Base-by-base conservation (phyloP, 2,888 invertebrate genomes). In the Drosophila rellima region DNA sequence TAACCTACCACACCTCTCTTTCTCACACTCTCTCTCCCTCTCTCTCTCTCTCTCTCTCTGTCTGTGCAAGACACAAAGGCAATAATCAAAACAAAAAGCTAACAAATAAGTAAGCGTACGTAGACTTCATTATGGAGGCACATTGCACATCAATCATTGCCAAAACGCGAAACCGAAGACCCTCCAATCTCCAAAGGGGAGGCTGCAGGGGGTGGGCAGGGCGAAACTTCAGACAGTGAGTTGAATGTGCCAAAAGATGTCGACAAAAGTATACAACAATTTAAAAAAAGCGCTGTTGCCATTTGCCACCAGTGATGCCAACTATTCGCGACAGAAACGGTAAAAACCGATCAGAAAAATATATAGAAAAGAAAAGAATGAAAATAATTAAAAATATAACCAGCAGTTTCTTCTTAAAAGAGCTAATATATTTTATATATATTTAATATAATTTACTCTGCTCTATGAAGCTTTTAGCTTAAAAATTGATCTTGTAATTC, bases 81-180 rank as follows among this genome's bases (percentile, higher is more conserved):
- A 80, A 74, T 84, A 86, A 88, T 86, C 84, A 88, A 84, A 88
- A 88, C 87, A 86, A 75, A 85, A 82, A 80, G 69, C 62, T 47
- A 82, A 70, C 77, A 79, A 85, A 84, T 79, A 79, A 83, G 75
- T 59, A 67, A 76, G 67, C 85, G 74, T 76, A 50, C 80, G 77
- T 66, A 73, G 85, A 80, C 86, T 82, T 82, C 74, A 88, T 88
- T 82, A 74, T 82, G 86, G 60, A 73, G 62, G 52, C 57, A 70
- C 84, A 88, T 80, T 85, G 66, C 56, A 71, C 84, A 84, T 84
- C 83, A 88, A 84, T 84, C 83, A 88, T 84, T 73, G 82, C 88
- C 85, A 74, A 84, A 83, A 82, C 61, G 59, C 51, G 13, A 64
- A 29, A 54, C 60, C 29, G 5, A 29, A 47, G 17, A 26, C 23